A percentile compares a stretch with the other conserved stretches of the same genome.
phyloP scores from a whole-genome alignment of 2,797 vertebrate species.

The Chloroceryle amazona region DNA sequence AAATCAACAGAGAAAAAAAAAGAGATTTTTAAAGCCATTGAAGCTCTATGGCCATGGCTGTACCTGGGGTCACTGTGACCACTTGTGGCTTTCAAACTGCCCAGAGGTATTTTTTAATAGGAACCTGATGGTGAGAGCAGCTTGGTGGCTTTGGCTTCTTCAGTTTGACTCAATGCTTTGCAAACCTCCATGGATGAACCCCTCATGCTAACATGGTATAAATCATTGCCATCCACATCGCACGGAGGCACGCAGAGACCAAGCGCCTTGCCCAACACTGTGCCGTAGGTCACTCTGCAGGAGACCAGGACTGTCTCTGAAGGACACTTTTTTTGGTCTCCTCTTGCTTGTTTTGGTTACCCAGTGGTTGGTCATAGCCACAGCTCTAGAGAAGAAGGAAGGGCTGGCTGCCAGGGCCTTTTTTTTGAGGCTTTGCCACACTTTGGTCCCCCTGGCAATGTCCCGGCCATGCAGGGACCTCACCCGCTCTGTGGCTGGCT shows the following conservation, averaged over 20 bases:
- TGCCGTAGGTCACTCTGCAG: conserved; percentile 1
- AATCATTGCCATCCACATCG: background rate
- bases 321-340: background rate
- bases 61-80: background rate
- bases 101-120: background rate
- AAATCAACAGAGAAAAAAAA: background rate
- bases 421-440: background rate
- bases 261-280: conserved; percentile 41
- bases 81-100: background rate
- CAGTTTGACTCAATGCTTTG: background rate
- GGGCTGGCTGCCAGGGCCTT: background rate
- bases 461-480: background rate
- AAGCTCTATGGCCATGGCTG: background rate
- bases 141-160: background rate
- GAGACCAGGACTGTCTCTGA: background rate
- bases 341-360: background rate
- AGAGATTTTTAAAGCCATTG: background rate
- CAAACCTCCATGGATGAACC: background rate
- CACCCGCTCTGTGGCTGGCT: background rate
- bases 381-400: background rate
- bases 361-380: background rate
- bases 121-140: background rate
- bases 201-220: background rate
- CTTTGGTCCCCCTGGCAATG: background rate
- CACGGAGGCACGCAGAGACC: background rate